Conservation (phyloP, 2,888 invertebrate species). For the Dromius quadrimaculatus region DNA sequence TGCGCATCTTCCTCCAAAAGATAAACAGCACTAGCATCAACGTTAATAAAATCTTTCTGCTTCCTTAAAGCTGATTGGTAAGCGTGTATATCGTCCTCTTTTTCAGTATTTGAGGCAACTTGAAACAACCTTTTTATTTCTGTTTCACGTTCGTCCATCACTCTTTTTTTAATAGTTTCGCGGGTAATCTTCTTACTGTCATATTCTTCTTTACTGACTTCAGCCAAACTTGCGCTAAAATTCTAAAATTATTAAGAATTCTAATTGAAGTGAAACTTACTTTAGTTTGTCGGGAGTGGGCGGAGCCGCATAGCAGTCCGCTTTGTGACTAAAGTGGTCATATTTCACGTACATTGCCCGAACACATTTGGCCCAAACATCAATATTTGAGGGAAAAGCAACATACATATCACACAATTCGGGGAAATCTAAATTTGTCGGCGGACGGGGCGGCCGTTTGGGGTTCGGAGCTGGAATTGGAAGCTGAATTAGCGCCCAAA, state of each 20-base stretch:
- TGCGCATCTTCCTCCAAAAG: constrained; percentile 62
- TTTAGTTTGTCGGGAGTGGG: background rate
- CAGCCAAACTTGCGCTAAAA: constrained; percentile 55
- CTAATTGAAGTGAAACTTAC: background rate
- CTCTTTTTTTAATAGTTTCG: constrained; percentile 57
- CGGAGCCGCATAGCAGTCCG: constrained; percentile 59
- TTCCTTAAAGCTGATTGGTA: constrained; percentile 33
- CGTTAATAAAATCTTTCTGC: constrained; percentile 24
- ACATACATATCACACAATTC: constrained; percentile 64
- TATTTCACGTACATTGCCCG: constrained; percentile 69
- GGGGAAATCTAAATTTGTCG: constrained; percentile 65
- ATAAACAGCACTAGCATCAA: constrained; percentile 59
- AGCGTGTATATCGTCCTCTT: background rate
- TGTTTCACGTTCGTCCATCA: constrained; percentile 2
- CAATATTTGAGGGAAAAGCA: constrained; percentile 65
- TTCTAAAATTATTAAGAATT: background rate
- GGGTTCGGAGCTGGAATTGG: constrained; percentile 65
- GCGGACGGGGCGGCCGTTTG: constrained; percentile 61
- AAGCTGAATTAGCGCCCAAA: constrained; percentile 67
- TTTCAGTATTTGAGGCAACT: constrained; percentile 5
- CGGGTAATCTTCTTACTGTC: constrained; percentile 61
- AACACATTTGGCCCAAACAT: constrained; percentile 66
- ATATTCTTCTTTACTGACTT: constrained; percentile 60
- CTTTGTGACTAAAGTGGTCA: constrained; percentile 70
- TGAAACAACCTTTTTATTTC: background rate